Percentiles rank a stretch among this genome's conserved stretches.
Conservation (phyloP, 2,888 invertebrate genomes). For the Marasmarcha lunaedactyla region DNA sequence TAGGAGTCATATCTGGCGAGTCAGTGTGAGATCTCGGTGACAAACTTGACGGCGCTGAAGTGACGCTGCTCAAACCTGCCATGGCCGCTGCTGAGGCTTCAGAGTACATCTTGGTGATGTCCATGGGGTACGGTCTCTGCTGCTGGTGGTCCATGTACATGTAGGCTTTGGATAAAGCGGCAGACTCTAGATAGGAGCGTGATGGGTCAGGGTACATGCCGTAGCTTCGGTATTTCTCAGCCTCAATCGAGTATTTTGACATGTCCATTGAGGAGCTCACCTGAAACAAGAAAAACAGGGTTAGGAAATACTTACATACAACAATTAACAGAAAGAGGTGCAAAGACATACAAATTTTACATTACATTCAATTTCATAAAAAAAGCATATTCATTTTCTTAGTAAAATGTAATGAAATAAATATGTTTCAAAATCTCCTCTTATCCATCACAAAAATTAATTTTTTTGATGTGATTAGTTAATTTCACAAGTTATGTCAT, state of each 20-base stretch:
- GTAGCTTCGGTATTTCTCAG: constrained; percentile 81
- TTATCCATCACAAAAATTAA: too few relatives aligned
- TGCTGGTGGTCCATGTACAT: constrained; percentile 80
- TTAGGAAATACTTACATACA: too few relatives aligned
- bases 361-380: too few relatives aligned
- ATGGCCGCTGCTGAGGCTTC: constrained; percentile 73
- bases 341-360: too few relatives aligned
- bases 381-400: too few relatives aligned
- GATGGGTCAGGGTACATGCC: constrained; percentile 83
- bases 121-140: constrained; percentile 69
- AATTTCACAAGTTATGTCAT: too few relatives aligned
- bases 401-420: too few relatives aligned
- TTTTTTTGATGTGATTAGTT: too few relatives aligned
- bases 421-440: too few relatives aligned
- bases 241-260: constrained; percentile 81
- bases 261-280: constrained; percentile 83
- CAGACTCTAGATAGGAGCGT: constrained; percentile 78
- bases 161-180: constrained; percentile 80
- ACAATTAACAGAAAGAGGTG: too few relatives aligned
- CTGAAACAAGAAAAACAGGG: constrained; percentile 56
- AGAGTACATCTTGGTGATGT: constrained; percentile 76
- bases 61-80: constrained; percentile 61
- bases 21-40: constrained; percentile 61
- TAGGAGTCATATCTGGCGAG: constrained; percentile 67
- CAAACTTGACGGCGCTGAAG: constrained; percentile 54